Percentiles rank a stretch among this genome's conserved stretches.
Conservation (phyloP, 2,888 invertebrate species). For the Magallana nippona region DNA sequence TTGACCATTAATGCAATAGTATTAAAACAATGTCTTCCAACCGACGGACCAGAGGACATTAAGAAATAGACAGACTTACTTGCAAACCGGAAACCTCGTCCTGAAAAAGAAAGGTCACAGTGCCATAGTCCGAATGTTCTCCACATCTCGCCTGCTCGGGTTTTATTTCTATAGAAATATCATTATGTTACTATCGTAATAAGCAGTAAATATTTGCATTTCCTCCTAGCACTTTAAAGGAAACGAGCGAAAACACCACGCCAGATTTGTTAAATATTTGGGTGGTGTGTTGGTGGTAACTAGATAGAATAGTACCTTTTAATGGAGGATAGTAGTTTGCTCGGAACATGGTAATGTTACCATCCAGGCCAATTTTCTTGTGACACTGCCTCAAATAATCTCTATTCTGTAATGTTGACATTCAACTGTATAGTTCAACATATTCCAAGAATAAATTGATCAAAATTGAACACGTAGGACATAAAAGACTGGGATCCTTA, state of each 20-base stretch:
- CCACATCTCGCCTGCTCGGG: conserved; percentile 33
- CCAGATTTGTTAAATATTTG: not conserved
- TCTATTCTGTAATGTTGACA: conserved; percentile 11
- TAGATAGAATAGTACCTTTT: not conserved
- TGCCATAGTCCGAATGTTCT: conserved; percentile 37
- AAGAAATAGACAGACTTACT: not conserved
- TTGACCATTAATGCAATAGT: too few relatives aligned
- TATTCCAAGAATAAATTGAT: not conserved
- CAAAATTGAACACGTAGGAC: not conserved
- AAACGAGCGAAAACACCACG: not conserved
- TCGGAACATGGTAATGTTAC: conserved; percentile 6
- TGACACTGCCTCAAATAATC: conserved; percentile 34
- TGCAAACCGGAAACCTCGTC: conserved; percentile 20
- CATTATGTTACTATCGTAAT: not conserved
- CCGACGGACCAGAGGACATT: too few relatives aligned
- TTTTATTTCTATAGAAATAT: not conserved
- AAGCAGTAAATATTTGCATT: not conserved
- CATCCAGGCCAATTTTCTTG: not conserved
- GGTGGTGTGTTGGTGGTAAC: too few relatives aligned
- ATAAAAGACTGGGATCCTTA: not conserved
- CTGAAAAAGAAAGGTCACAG: conserved; percentile 35
- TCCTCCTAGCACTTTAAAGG: not conserved
- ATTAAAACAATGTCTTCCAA: not conserved
- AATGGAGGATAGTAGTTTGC: conserved; percentile 30
- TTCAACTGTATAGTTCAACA: not conserved